A percentile compares a stretch with the other conserved stretches of the same genome.
These are phyloP conservation scores for Linnaemya tessellans DNA, from an alignment of 2,888 invertebrate genomes.

Conservation along the genomic window DNA sequence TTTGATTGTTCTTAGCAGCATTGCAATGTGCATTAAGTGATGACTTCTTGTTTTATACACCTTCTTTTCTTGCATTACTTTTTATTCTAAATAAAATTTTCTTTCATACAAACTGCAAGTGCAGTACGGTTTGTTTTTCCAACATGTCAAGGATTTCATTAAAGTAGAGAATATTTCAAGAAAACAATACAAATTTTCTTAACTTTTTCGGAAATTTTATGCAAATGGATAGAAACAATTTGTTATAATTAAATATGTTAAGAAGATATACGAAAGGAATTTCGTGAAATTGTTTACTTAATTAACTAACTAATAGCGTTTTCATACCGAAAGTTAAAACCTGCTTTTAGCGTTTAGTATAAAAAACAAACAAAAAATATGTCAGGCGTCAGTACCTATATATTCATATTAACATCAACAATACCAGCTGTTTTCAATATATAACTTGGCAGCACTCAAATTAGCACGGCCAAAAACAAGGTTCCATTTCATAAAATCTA, in stretches of 20 bases:
- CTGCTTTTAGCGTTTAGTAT: too few relatives aligned
- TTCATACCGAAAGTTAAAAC: too few relatives aligned
- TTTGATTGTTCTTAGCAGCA: conserved; percentile 57
- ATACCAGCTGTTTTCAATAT: too few relatives aligned
- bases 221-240: conserved; percentile 24
- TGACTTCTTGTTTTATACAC: conserved; percentile 45
- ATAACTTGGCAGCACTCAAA: too few relatives aligned
- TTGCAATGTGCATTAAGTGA: conserved; percentile 56
- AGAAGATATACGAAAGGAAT: not conserved
- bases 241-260: conserved; percentile 19
- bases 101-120: not conserved
- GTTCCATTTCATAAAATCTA: too few relatives aligned
- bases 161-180: not conserved
- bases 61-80: conserved; percentile 11
- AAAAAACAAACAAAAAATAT: too few relatives aligned
- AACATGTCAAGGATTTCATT: conserved; percentile 66
- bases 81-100: conserved; percentile 13
- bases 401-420: too few relatives aligned
- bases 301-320: too few relatives aligned
- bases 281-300: not conserved
- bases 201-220: not conserved
- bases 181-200: conserved; percentile 9
- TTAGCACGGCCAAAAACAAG: too few relatives aligned
- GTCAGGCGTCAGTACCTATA: too few relatives aligned
- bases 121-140: conserved; percentile 34